phyloP scores from a whole-genome alignment of 2,113 vertebrate genomes.

The Silurus asotus region DNA sequence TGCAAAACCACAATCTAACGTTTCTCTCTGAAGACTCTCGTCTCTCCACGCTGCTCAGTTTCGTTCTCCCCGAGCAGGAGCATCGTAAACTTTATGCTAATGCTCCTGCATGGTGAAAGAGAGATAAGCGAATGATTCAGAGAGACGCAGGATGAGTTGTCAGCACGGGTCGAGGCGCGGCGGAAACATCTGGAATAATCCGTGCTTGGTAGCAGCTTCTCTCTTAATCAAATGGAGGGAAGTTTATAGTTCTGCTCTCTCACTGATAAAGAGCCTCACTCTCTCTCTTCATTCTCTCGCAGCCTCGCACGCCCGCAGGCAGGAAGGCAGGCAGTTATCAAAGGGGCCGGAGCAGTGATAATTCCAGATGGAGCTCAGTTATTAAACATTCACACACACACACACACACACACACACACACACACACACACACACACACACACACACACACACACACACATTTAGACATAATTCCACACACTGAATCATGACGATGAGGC shows the following conservation, averaged over 20 bases:
- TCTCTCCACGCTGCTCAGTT: too few relatives aligned
- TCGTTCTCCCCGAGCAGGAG: conserved; percentile 5
- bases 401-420: conserved; percentile 50
- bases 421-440: conserved; percentile 48
- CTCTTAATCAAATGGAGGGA: conserved; percentile 69
- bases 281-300: conserved; percentile 50
- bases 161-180: conserved; percentile 59
- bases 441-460: conserved; percentile 40
- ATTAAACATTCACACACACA: conserved; percentile 60
- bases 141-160: conserved; percentile 34
- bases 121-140: conserved; percentile 42
- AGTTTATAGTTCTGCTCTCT: conserved; percentile 64
- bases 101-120: conserved; percentile 2
- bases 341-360: conserved; percentile 56
- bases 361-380: conserved; percentile 59
- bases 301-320: conserved; percentile 50
- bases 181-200: conserved; percentile 74
- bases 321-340: conserved; percentile 62
- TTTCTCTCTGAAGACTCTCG: background rate
- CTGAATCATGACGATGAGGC: conserved; percentile 52
- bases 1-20: background rate
- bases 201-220: conserved; percentile 57
- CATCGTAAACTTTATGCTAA: conserved; percentile 40
- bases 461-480: conserved; percentile 53
- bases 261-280: conserved; percentile 65